These are phyloP conservation scores for Poecilia latipinna DNA, from an alignment of 2,113 vertebrate genomes.

Conservation along the genomic window DNA sequence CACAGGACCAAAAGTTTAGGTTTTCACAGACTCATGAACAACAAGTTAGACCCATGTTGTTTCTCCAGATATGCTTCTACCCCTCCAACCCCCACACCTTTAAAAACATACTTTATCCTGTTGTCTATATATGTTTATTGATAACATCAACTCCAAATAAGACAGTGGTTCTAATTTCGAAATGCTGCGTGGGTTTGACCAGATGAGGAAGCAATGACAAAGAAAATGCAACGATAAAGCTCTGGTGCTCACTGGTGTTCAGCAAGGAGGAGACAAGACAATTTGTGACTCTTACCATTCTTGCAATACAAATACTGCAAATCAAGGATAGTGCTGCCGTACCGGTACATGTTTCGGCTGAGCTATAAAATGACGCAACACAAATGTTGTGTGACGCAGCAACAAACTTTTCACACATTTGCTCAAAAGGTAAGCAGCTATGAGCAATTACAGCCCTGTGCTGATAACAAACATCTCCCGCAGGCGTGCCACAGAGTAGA, in stretches of 20 bases:
- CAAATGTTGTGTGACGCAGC: neutral
- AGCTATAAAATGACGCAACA: neutral
- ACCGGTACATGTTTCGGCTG: neutral
- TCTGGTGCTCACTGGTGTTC: too few species aligned
- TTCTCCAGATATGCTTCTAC: too few species aligned
- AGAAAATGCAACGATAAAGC: conserved; percentile 11
- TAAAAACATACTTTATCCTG: neutral
- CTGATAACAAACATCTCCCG: conserved; percentile 30
- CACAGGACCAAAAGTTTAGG: too few species aligned
- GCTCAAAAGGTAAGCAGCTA: neutral
- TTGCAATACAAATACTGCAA: conserved; percentile 48
- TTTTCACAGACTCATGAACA: too few species aligned
- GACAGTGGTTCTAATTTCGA: conserved; percentile 71
- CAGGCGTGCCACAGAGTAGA: conserved; percentile 75
- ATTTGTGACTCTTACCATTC: conserved; percentile 68
- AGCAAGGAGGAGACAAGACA: conserved; percentile 53
- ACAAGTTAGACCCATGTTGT: too few species aligned
- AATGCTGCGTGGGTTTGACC: conserved; percentile 73
- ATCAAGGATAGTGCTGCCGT: conserved; percentile 63
- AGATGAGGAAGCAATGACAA: conserved; percentile 58
- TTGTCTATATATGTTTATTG: too few species aligned
- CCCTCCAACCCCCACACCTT: neutral
- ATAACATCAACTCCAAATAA: neutral
- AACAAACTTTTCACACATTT: neutral
- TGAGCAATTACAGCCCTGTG: conserved; percentile 54